phyloP scores from a whole-genome alignment of 2,888 invertebrate species.

The Glaucopsyche alexis region DNA sequence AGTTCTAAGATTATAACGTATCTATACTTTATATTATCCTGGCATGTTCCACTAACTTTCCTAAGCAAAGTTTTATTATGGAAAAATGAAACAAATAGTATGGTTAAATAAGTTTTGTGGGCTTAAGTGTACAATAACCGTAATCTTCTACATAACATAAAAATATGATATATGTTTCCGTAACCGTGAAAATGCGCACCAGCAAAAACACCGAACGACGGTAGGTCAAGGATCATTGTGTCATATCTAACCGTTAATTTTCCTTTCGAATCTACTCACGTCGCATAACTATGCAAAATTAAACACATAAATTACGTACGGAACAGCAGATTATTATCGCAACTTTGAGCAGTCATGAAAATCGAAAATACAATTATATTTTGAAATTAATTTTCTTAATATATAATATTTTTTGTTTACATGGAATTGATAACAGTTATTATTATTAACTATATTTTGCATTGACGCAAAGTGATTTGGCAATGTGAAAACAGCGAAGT shows the following conservation, averaged over 20 bases:
- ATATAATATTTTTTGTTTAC: background rate
- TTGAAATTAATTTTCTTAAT: background rate
- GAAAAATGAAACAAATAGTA: no score
- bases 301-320: constrained; percentile 25
- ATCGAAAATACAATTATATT: constrained; percentile 13
- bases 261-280: constrained; percentile 57
- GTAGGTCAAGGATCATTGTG: constrained; percentile 68
- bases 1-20: no score
- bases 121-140: background rate
- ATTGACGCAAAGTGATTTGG: background rate
- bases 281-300: constrained; percentile 33
- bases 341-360: constrained; percentile 27
- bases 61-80: no score
- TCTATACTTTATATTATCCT: no score
- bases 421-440: background rate
- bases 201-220: constrained; percentile 52
- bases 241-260: constrained; percentile 53
- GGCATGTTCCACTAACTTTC: no score
- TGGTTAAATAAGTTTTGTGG: no score
- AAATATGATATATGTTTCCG: background rate
- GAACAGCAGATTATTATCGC: constrained; percentile 23
- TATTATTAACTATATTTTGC: background rate
- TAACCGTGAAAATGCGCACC: constrained; percentile 50
- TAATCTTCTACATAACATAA: background rate
- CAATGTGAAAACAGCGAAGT: background rate